Conservation (phyloP, 2,888 invertebrate species). For the Phaonia tiefii region DNA sequence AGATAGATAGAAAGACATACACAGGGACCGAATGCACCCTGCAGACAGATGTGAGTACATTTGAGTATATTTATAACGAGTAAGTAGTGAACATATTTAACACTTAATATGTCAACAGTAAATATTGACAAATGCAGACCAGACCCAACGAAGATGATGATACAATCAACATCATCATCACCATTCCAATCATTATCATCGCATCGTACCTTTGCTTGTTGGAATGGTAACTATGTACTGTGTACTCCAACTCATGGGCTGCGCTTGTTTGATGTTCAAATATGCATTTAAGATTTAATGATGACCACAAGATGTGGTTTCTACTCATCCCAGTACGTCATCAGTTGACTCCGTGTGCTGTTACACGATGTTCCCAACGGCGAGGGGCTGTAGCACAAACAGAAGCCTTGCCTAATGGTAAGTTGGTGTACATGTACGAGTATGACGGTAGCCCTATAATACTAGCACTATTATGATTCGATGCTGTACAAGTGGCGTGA, state of each 20-base stretch:
- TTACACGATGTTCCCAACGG: no score
- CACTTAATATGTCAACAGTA: conserved; percentile 76
- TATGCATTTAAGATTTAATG: conserved; percentile 30
- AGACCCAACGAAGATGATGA: conserved; percentile 3
- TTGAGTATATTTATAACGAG: conserved; percentile 21
- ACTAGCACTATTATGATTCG: no score
- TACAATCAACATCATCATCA: no score
- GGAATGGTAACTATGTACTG: no score
- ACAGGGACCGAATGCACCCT: not conserved
- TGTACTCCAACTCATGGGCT: not conserved
- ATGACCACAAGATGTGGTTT: conserved; percentile 33
- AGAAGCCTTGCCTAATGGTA: not conserved
- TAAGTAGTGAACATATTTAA: conserved; percentile 68
- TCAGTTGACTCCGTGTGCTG: no score
- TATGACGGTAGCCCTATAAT: no score
- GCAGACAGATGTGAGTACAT: not conserved
- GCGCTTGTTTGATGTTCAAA: conserved; percentile 27
- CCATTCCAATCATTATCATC: not conserved
- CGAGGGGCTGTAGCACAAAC: not conserved
- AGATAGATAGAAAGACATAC: not conserved
- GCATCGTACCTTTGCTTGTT: not conserved
- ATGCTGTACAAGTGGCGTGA: no score
- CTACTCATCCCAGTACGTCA: conserved; percentile 6
- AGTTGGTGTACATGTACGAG: no score
- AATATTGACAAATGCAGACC: conserved; percentile 71